phyloP scores from a whole-genome alignment of 1,140 invertebrate genomes.

The Leptinotarsa defecta region DNA sequence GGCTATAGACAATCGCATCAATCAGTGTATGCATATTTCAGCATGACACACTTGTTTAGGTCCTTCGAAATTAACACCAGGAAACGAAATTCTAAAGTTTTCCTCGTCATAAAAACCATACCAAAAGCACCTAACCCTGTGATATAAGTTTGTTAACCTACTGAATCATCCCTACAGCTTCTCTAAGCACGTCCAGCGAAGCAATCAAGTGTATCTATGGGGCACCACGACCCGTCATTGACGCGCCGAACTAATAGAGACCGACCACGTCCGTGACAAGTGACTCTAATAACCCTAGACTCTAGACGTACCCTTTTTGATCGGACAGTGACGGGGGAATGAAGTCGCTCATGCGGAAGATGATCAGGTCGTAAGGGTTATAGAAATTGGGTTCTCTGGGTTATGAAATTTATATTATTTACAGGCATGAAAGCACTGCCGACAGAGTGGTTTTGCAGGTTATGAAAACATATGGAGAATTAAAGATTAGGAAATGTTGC shows the following conservation, averaged over 20 bases:
- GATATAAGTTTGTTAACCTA: constrained; percentile 27
- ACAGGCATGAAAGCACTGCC: not conserved
- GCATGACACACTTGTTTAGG: no score
- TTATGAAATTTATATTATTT: not conserved
- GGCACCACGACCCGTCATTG: constrained; percentile 18
- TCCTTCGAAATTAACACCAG: not conserved
- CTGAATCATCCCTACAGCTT: not conserved
- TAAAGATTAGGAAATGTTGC: no score
- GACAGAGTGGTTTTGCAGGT: not conserved
- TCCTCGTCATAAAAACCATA: not conserved
- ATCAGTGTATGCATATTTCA: no score
- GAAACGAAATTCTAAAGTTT: not conserved
- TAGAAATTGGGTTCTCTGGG: not conserved
- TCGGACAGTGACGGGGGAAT: constrained; percentile 22
- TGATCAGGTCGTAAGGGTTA: not conserved
- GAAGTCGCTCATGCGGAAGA: not conserved
- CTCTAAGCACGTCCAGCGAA: constrained; percentile 11
- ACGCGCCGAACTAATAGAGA: constrained; percentile 32
- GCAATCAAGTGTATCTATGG: constrained; percentile 23
- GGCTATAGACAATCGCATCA: no score
- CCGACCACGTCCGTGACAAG: constrained; percentile 36
- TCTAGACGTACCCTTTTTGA: constrained; percentile 27
- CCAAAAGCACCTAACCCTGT: constrained; percentile 16
- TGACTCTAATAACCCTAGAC: constrained; percentile 34
- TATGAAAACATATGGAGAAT: no score